phyloP scores from a whole-genome alignment of 2,797 vertebrate species.

The Sebastes minor region DNA sequence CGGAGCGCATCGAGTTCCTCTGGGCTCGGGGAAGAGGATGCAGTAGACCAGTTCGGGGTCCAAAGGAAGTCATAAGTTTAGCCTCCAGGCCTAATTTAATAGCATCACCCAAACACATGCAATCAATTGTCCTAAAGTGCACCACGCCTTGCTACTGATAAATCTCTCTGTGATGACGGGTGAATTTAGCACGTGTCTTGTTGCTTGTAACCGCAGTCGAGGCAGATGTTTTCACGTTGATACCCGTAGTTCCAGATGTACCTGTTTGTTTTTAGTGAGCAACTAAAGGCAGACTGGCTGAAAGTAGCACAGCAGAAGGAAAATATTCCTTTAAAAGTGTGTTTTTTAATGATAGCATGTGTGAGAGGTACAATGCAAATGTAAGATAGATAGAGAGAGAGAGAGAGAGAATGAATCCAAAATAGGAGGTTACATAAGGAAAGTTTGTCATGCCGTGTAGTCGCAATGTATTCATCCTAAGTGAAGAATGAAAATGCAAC shows the following conservation, averaged over 20 bases:
- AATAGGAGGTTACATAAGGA: background rate
- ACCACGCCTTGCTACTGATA: conserved; percentile 29
- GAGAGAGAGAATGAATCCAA: background rate
- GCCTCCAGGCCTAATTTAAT: conserved; percentile 46
- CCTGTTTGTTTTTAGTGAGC: background rate
- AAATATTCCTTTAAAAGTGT: background rate
- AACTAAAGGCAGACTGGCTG: conserved; percentile 2
- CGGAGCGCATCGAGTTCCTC: conserved; percentile 42
- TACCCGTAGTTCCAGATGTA: background rate
- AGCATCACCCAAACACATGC: conserved; percentile 29
- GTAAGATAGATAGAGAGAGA: background rate
- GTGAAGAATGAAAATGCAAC: conserved; percentile 36
- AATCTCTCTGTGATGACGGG: conserved; percentile 28
- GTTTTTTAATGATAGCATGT: background rate
- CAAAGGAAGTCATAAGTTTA: conserved; percentile 58
- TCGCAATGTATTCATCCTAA: conserved; percentile 9
- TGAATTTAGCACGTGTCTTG: conserved; percentile 14
- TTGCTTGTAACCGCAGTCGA: conserved; percentile 14
- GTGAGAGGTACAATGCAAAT: background rate
- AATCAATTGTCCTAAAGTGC: conserved; percentile 39
- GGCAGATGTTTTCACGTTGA: conserved; percentile 8
- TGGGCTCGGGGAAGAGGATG: conserved; percentile 43
- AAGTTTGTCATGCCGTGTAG: conserved; percentile 16
- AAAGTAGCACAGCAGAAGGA: background rate
- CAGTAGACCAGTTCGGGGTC: conserved; percentile 35